Conservation (phyloP, 2,797 vertebrate genomes). For the Tragopan temminckii region DNA sequence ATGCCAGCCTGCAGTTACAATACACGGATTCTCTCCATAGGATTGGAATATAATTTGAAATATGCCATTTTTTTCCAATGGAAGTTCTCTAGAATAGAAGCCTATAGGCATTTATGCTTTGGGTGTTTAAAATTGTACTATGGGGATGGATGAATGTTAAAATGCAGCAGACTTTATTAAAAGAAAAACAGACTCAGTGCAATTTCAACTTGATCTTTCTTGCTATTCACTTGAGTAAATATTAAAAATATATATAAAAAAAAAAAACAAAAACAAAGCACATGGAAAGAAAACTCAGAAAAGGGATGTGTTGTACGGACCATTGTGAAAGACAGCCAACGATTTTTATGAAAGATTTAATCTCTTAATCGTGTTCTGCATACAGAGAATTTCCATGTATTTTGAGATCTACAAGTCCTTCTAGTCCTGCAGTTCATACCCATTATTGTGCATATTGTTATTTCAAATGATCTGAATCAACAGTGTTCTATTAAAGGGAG, state of each 20-base stretch:
- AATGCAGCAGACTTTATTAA: neutral
- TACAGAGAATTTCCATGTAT: neutral
- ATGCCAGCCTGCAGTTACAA: constrained; percentile 32
- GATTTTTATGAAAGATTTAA: neutral
- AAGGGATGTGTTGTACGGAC: neutral
- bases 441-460: neutral
- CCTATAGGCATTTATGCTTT: neutral
- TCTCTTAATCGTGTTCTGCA: neutral
- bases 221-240: neutral
- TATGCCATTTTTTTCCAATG: constrained; percentile 5
- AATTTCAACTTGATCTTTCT: neutral
- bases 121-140: neutral
- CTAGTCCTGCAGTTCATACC: neutral
- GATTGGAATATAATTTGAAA: constrained; percentile 36
- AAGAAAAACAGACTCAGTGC: neutral
- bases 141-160: constrained; percentile 5
- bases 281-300: neutral
- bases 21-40: neutral
- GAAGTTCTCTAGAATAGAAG: neutral
- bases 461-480: neutral
- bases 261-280: neutral
- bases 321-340: neutral
- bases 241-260: neutral
- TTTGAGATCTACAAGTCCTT: neutral
- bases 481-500: neutral